Conservation (phyloP, 1,140 invertebrate genomes). For the Drosophila mojavensis region DNA sequence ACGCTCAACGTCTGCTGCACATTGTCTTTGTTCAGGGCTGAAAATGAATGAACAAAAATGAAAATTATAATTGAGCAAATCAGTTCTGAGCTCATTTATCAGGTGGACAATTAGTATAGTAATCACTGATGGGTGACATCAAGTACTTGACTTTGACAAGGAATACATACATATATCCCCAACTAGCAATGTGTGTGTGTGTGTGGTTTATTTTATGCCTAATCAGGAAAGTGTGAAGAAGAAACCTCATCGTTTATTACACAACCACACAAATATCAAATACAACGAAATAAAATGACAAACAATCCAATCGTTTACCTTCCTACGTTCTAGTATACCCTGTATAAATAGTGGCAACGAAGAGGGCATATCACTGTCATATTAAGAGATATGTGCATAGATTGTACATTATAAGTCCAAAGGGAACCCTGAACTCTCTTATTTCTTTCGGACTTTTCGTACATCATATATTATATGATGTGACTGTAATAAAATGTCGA, state of each 20-base stretch:
- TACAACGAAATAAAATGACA: slow-evolving; percentile 12
- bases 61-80: background rate
- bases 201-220: no score
- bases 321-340: slow-evolving; percentile 33
- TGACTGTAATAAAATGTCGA: no score
- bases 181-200: no score
- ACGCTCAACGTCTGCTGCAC: slow-evolving; percentile 41
- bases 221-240: background rate
- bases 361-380: background rate
- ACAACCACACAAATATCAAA: slow-evolving; percentile 18
- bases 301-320: slow-evolving; percentile 30
- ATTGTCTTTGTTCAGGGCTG: slow-evolving; percentile 67
- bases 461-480: no score
- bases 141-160: slow-evolving; percentile 9
- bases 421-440: no score
- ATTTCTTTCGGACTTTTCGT: no score
- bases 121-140: slow-evolving; percentile 12
- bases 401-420: no score
- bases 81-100: slow-evolving; percentile 28
- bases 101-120: slow-evolving; percentile 27
- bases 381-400: no score
- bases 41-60: slow-evolving; percentile 5
- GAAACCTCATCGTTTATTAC: slow-evolving; percentile 30
- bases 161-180: background rate
- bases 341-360: background rate